A percentile compares a stretch with the other conserved stretches of the same genome.
These are phyloP conservation scores for Anabacerthia variegaticeps DNA, from an alignment of 2,797 vertebrate species.

Conservation along the genomic window DNA sequence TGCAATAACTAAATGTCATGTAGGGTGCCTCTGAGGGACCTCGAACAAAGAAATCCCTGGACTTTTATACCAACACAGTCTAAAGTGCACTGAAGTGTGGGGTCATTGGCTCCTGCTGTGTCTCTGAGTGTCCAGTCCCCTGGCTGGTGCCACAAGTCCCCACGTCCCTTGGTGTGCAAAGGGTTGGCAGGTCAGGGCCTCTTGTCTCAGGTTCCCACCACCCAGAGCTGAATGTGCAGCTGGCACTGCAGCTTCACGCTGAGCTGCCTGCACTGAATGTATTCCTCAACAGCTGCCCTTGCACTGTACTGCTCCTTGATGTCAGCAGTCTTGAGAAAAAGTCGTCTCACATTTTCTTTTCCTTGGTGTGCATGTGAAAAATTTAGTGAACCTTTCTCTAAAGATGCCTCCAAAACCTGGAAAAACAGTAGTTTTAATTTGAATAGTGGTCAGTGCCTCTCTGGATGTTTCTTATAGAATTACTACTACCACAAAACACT, in stretches of 20 bases:
- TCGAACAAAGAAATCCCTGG: neutral
- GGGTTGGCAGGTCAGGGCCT: neutral
- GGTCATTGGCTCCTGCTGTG: neutral
- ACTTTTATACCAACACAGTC: neutral
- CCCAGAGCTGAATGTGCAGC: neutral
- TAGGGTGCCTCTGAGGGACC: neutral
- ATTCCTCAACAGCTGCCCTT: neutral
- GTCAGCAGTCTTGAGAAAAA: neutral
- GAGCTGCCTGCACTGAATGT: neutral
- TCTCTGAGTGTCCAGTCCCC: neutral
- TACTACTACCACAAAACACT: neutral
- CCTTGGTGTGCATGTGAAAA: neutral
- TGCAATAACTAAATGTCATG: neutral
- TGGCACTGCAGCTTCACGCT: neutral
- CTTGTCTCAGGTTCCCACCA: neutral
- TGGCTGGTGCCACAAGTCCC: neutral
- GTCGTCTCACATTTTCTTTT: neutral
- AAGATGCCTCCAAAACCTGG: neutral
- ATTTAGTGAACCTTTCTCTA: neutral
- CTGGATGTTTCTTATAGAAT: neutral
- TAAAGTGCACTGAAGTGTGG: rapidly evolving
- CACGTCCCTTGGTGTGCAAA: rapidly evolving
- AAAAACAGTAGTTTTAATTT: neutral
- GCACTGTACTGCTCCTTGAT: rapidly evolving
- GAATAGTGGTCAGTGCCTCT: neutral